Evolutionary conservation across 2,113 vertebrate species (phyloP), one percentile per base, ranked within the genome.

Genomic region (Oryzias javanicus): DNA sequence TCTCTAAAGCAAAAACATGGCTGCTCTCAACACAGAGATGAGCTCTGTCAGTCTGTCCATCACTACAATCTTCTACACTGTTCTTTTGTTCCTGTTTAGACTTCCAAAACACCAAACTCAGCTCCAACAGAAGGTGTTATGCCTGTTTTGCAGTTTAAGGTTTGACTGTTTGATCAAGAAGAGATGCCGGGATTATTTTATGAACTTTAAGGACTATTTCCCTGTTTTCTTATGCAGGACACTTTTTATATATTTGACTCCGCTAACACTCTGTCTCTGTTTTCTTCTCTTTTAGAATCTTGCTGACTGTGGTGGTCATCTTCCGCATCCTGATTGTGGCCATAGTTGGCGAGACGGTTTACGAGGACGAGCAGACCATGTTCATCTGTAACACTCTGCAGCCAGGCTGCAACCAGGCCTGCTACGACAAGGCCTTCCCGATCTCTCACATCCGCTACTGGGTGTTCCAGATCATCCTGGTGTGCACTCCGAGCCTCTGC

Each of bases 391-490:
- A 96, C 91, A 96, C 94, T 1, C 90, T 95, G 29, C 94, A 96
- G 80, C 94, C 94, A 0, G 94, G 94, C 51, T 95, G 94, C 82
- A 94, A 94, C 89, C 94, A 96, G 88, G 94, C 94, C 10, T 96
- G 94, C 84, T 96, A 96, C 1, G 94, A 96, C 88, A 89, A 91
- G 8, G 94, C 94, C 76, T 96, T 96, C 76, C 94, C 94, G 72
- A 95, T 96, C 74, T 95, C 94, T 0, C 94, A 96, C 91, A 96
- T 96, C 83, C 92, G 94, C 14, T 96, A 95, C 90, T 96, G 94
- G 94, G 94, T 96, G 46, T 95, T 96, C 80, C 94, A 96, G 89
- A 96, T 96, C 86, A 95, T 96, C 60, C 87, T 96, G 82, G 94
- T 96, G 6, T 96, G 94, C 80, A 96, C 94, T 0, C 94, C 94